A percentile compares a stretch with the other conserved stretches of the same genome.
Conservation (phyloP, 1,140 invertebrate species). For the Apis cerana region DNA sequence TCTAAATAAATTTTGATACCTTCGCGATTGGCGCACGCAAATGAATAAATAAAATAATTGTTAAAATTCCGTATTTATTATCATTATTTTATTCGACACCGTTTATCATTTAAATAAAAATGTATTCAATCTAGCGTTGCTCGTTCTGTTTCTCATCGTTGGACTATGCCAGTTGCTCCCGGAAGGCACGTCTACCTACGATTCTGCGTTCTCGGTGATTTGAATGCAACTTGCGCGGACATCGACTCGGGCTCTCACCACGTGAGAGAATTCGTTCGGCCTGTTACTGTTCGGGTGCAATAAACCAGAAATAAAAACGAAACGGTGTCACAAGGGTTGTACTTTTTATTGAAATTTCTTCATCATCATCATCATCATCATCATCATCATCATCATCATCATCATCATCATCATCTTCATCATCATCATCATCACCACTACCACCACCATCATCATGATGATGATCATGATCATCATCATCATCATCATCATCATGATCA, state of each 20-base stretch:
- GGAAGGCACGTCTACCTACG: slow-evolving; percentile 44
- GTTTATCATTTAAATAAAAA: too few relatives aligned
- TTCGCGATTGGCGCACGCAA: neutral
- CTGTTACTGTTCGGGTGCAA: slow-evolving; percentile 13
- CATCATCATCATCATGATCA: neutral
- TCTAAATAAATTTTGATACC: neutral
- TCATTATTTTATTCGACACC: too few relatives aligned
- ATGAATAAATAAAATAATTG: too few relatives aligned
- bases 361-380: slow-evolving; percentile 37
- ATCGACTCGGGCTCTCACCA: slow-evolving; percentile 4
- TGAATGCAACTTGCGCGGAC: slow-evolving; percentile 58
- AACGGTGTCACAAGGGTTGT: slow-evolving; percentile 70
- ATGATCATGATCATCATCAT: too few relatives aligned
- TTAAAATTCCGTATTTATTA: too few relatives aligned
- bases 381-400: neutral
- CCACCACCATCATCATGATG: too few relatives aligned
- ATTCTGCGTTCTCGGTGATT: slow-evolving; percentile 60
- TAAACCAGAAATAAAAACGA: slow-evolving; percentile 27
- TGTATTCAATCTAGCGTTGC: too few relatives aligned
- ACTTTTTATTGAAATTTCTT: slow-evolving; percentile 78
- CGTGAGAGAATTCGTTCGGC: slow-evolving; percentile 36
- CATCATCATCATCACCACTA: neutral
- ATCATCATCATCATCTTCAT: neutral
- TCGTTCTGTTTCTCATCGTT: neutral
- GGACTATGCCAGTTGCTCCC: neutral